phyloP scores from a whole-genome alignment of 1,140 invertebrate species.

The Tetraneura akinire region DNA sequence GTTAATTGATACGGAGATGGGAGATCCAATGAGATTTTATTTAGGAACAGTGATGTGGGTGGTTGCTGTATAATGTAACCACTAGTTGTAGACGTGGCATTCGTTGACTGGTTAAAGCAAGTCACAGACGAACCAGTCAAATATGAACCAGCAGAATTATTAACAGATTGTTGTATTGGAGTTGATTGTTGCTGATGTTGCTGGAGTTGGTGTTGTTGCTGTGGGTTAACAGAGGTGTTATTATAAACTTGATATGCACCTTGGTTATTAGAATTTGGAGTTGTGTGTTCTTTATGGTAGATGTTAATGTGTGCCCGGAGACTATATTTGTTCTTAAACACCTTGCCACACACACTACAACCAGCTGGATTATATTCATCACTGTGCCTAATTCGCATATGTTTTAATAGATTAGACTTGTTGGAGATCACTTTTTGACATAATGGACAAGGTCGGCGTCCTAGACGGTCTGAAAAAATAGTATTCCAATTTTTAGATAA shows the following conservation, averaged over 20 bases:
- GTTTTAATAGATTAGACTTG: constrained; percentile 60
- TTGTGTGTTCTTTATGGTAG: constrained; percentile 57
- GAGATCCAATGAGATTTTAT: constrained; percentile 50
- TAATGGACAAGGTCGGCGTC: constrained; percentile 58
- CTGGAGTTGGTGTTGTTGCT: constrained; percentile 13
- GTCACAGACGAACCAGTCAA: constrained; percentile 12
- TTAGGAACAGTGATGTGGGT: constrained; percentile 39
- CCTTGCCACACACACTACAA: constrained; percentile 69
- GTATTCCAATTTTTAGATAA: background rate
- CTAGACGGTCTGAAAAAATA: constrained; percentile 54
- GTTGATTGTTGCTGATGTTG: constrained; percentile 20
- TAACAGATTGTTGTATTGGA: constrained; percentile 7
- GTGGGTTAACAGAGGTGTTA: background rate
- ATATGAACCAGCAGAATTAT: constrained; percentile 23
- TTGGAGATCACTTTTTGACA: constrained; percentile 61
- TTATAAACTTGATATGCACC: constrained; percentile 42
- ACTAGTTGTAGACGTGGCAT: background rate
- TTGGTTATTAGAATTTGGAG: background rate
- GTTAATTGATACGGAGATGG: constrained; percentile 46
- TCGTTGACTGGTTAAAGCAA: constrained; percentile 25
- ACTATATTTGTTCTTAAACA: constrained; percentile 73
- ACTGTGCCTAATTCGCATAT: constrained; percentile 59
- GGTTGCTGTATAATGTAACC: constrained; percentile 48
- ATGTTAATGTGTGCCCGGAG: constrained; percentile 63
- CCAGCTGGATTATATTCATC: constrained; percentile 58